These are phyloP conservation scores for Entomobrya multifasciata DNA, from an alignment of 2,888 invertebrate species.

Conservation along the genomic window DNA sequence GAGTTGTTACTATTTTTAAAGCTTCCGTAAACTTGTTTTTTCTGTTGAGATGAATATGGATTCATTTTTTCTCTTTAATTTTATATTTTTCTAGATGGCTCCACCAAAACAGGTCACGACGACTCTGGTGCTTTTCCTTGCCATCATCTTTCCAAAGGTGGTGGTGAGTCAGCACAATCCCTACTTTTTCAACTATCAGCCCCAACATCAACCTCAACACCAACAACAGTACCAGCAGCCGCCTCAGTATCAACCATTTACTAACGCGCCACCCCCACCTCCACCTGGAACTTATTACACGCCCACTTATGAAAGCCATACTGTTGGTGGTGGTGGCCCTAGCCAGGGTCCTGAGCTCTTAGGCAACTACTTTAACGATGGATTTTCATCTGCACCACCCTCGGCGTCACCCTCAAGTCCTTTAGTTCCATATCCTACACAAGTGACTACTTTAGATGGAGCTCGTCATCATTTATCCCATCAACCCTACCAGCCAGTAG, in stretches of 20 bases:
- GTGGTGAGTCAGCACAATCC: slow-evolving; percentile 56
- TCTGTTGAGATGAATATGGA: neutral
- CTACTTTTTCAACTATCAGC: slow-evolving; percentile 64
- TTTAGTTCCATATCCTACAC: slow-evolving; percentile 57
- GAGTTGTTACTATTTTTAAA: neutral
- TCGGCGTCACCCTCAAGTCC: slow-evolving; percentile 21
- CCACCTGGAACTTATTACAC: slow-evolving; percentile 46
- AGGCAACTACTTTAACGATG: slow-evolving; percentile 38
- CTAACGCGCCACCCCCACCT: slow-evolving; percentile 42
- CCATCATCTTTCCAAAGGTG: neutral
- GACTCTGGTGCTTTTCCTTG: slow-evolving; percentile 18
- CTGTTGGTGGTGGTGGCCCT: slow-evolving; percentile 29
- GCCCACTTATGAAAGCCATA: slow-evolving; percentile 51
- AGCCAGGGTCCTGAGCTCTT: neutral
- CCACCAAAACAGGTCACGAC: slow-evolving; percentile 54
- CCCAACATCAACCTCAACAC: slow-evolving; percentile 49
- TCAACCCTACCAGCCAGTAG: slow-evolving; percentile 44
- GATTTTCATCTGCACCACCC: slow-evolving; percentile 18
- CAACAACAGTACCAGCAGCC: slow-evolving; percentile 43
- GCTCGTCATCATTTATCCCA: slow-evolving; percentile 31
- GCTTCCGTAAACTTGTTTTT: neutral
- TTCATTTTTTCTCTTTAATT: neutral
- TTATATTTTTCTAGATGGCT: slow-evolving; percentile 54
- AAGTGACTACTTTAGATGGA: slow-evolving; percentile 40
- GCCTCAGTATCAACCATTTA: slow-evolving; percentile 49